Percentiles rank a stretch among this genome's conserved stretches.
These are phyloP conservation scores for Drosophila siamana DNA, from an alignment of 2,888 invertebrate genomes.

Conservation along the genomic window DNA sequence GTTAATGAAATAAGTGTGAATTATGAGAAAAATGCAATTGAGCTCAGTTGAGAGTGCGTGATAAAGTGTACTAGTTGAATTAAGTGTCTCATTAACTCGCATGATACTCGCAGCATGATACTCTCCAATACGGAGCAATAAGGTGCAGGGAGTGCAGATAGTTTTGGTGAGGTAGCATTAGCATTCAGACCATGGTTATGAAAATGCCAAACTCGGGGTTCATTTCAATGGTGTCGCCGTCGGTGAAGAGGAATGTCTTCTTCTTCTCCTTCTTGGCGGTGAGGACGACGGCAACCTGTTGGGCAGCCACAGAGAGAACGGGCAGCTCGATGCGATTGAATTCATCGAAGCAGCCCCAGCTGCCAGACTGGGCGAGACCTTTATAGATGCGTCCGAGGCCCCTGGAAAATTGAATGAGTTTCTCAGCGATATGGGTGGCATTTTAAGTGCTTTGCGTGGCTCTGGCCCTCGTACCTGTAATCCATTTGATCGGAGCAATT, in stretches of 20 bases:
- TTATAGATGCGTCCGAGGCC: slow-evolving; percentile 98
- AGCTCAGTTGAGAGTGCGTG: slow-evolving; percentile 20
- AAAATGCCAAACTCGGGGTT: slow-evolving; percentile 98
- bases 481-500: slow-evolving; percentile 99
- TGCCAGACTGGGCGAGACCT: slow-evolving; percentile 97
- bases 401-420: slow-evolving; percentile 85
- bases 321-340: slow-evolving; percentile 98
- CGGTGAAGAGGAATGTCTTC: slow-evolving; percentile 96
- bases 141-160: background rate
- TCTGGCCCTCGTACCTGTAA: slow-evolving; percentile 87
- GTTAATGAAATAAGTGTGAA: slow-evolving; percentile 31
- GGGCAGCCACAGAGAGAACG: slow-evolving; percentile 97
- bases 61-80: slow-evolving; percentile 50
- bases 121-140: slow-evolving; percentile 1
- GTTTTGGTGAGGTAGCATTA: background rate
- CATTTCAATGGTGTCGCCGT: slow-evolving; percentile 96
- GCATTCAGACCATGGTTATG: slow-evolving; percentile 93
- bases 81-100: slow-evolving; percentile 39
- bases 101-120: slow-evolving; percentile 8
- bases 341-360: slow-evolving; percentile 99
- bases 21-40: slow-evolving; percentile 20
- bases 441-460: slow-evolving; percentile 34
- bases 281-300: slow-evolving; percentile 97
- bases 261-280: slow-evolving; percentile 97
- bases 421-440: slow-evolving; percentile 41